A percentile compares a stretch with the other conserved stretches of the same genome.
Conservation (phyloP, 2,113 vertebrate genomes). For the Sorex araneus region DNA sequence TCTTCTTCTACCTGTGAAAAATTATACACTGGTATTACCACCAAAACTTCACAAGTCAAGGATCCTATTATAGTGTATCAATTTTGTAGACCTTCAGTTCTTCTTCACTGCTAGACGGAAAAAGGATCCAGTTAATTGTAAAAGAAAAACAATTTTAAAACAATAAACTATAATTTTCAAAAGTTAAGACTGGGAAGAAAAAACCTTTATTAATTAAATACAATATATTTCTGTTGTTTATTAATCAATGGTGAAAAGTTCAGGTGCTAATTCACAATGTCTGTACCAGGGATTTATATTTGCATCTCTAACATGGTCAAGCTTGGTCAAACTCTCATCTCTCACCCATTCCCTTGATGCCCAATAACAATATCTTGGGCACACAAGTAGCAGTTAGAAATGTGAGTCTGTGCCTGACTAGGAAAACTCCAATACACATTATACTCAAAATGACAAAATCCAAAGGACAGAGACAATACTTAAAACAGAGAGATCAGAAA, state of each 20-base stretch:
- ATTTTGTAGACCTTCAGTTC: conserved; percentile 12
- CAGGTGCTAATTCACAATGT: neutral
- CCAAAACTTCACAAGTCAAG: neutral
- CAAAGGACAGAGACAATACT: too few species aligned
- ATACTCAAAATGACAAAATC: too few species aligned
- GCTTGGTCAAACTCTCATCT: neutral
- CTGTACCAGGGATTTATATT: neutral
- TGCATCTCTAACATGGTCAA: neutral
- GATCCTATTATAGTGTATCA: neutral
- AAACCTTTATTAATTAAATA: conserved; percentile 41
- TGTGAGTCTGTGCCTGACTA: neutral
- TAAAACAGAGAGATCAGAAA: too few species aligned
- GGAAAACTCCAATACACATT: neutral
- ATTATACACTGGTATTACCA: conserved; percentile 31
- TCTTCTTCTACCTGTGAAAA: conserved; percentile 87
- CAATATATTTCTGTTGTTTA: neutral
- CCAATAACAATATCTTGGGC: neutral
- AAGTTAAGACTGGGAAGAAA: conserved; percentile 49
- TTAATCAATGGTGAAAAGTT: neutral
- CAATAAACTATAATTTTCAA: conserved; percentile 35
- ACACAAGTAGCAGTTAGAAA: neutral
- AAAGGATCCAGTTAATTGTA: conserved; percentile 43
- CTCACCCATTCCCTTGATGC: too few species aligned
- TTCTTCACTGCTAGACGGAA: conserved; percentile 24
- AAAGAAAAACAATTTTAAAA: conserved; percentile 54